Evolutionary conservation across 2,797 vertebrate genomes (phyloP).

Genomic region (Nannoperca obscura): DNA sequence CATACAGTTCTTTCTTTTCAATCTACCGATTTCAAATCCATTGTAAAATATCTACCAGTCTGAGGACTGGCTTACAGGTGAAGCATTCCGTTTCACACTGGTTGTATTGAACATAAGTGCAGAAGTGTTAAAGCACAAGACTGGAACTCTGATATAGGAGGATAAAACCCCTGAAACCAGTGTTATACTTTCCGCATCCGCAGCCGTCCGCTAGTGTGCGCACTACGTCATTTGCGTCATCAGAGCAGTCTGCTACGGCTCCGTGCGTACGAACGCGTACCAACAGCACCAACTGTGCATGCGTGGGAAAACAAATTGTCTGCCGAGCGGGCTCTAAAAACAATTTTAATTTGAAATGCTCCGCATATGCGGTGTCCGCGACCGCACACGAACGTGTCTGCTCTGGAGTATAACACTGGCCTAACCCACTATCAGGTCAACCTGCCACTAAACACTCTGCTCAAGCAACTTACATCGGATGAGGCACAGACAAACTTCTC

Average conservation of each 20-base stretch:
- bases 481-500: conserved; percentile 97
- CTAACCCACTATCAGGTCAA: background rate
- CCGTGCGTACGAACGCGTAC: no score
- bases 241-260: no score
- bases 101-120: background rate
- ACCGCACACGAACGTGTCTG: no score
- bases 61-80: background rate
- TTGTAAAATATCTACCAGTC: background rate
- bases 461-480: conserved; percentile 90
- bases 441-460: background rate
- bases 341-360: no score
- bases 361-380: no score
- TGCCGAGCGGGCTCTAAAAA: no score
- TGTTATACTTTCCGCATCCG: no score
- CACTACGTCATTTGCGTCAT: no score
- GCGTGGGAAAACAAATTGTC: no score
- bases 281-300: no score
- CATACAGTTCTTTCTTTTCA: background rate
- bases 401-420: no score
- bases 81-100: background rate
- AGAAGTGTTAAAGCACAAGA: background rate
- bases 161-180: background rate
- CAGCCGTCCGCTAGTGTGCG: no score
- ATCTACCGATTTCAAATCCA: background rate
- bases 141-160: background rate